Evolutionary conservation across 2,888 invertebrate species (phyloP).

Genomic region (Tipula lateralis): DNA sequence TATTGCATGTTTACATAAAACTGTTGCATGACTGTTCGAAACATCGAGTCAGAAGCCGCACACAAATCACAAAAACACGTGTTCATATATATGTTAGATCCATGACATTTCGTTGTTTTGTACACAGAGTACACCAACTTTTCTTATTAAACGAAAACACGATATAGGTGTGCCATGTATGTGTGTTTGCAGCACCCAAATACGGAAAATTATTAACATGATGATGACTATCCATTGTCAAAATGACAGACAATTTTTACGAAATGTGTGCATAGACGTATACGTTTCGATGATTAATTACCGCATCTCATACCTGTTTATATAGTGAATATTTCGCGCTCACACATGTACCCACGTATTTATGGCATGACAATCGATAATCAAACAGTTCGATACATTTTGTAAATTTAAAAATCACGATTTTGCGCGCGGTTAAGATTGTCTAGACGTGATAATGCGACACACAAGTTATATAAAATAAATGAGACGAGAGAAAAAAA

Average conservation of each 20-base stretch:
- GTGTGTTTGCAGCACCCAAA: neutral
- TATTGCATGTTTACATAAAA: neutral
- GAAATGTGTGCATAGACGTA: neutral
- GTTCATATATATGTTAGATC: neutral
- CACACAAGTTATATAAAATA: neutral
- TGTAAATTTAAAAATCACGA: neutral
- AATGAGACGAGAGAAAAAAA: neutral
- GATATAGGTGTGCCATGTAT: neutral
- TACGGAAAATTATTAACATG: neutral
- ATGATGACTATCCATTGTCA: neutral
- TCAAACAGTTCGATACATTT: constrained; percentile 4
- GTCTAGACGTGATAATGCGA: neutral
- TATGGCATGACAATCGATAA: constrained; percentile 3
- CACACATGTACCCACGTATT: neutral
- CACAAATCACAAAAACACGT: neutral
- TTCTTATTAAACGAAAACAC: neutral
- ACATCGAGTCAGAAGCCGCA: neutral
- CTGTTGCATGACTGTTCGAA: neutral
- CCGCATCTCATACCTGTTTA: neutral
- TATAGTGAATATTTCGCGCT: neutral
- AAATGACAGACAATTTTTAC: neutral
- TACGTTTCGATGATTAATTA: neutral
- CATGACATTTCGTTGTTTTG: constrained; percentile 3
- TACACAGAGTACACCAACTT: neutral
- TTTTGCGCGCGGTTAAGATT: neutral